Conservation (phyloP, 1,140 invertebrate species). For the Caenorhabditis remanei region DNA sequence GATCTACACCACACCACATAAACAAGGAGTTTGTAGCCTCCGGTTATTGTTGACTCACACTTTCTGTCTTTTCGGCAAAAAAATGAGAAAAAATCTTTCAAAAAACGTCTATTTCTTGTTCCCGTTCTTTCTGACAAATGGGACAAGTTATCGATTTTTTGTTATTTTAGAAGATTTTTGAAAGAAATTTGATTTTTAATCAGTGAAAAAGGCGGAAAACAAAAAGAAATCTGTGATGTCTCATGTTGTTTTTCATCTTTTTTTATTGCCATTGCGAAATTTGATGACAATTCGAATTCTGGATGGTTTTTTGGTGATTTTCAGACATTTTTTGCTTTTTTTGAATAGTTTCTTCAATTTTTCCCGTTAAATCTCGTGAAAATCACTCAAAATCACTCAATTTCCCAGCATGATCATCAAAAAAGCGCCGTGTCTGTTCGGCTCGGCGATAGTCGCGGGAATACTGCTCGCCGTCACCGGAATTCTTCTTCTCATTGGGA, state of each 20-base stretch:
- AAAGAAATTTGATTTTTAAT: too few species aligned
- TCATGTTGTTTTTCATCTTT: too few species aligned
- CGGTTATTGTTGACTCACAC: neutral
- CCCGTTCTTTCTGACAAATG: neutral
- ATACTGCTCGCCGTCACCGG: neutral
- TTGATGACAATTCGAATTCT: too few species aligned
- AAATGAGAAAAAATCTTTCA: neutral
- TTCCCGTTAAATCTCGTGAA: neutral
- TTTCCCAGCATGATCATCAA: conserved; percentile 4
- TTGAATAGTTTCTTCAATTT: neutral
- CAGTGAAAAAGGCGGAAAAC: too few species aligned
- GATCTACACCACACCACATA: conserved; percentile 9
- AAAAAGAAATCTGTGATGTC: too few species aligned
- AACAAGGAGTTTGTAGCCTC: conserved; percentile 23
- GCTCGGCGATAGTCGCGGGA: neutral
- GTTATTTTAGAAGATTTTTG: too few species aligned
- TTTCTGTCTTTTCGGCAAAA: neutral
- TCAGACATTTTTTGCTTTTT: neutral
- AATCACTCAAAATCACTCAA: neutral
- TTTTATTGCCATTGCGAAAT: too few species aligned
- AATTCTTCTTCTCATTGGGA: neutral
- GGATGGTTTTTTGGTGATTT: too few species aligned
- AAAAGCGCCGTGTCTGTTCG: conserved; percentile 31
- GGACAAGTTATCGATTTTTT: neutral
- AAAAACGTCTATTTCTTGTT: neutral